Conservation (phyloP, 2,888 invertebrate species). For the Synergus itoensis region DNA sequence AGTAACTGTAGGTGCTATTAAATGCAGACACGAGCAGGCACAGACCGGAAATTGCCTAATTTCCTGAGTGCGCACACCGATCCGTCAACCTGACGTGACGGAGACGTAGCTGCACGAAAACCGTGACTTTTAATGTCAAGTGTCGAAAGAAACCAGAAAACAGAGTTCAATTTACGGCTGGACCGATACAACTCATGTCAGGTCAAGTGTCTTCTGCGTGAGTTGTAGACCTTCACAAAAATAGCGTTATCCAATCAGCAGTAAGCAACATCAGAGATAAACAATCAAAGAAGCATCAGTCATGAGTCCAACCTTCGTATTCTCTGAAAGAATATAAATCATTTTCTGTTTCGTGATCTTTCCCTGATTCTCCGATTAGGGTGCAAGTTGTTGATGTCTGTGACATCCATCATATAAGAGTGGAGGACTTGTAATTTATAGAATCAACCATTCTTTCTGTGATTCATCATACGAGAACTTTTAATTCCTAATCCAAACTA, state of each 20-base stretch:
- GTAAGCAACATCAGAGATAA: constrained; percentile 35
- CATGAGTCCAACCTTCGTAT: constrained; percentile 18
- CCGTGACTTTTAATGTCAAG: constrained; percentile 77
- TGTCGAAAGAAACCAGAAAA: constrained; percentile 73
- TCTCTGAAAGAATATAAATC: constrained; percentile 55
- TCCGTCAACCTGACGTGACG: constrained; percentile 77
- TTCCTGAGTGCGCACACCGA: constrained; percentile 78
- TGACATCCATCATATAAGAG: constrained; percentile 58
- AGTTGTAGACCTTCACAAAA: neutral
- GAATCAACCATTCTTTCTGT: neutral
- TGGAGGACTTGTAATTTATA: neutral
- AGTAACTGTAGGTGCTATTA: constrained; percentile 72
- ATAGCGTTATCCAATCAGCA: constrained; percentile 9
- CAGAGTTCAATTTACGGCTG: constrained; percentile 48
- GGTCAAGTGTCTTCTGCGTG: neutral
- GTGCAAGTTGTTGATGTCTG: constrained; percentile 58
- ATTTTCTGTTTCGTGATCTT: constrained; percentile 52
- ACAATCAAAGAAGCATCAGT: constrained; percentile 39
- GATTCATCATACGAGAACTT: neutral
- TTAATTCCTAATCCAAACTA: neutral
- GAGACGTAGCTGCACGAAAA: constrained; percentile 75
- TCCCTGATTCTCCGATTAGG: constrained; percentile 51
- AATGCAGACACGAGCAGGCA: constrained; percentile 77
- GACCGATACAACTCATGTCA: constrained; percentile 40
- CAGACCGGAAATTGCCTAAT: constrained; percentile 78